phyloP scores from a whole-genome alignment of 2,113 vertebrate genomes.

The Oryzias woworae region DNA sequence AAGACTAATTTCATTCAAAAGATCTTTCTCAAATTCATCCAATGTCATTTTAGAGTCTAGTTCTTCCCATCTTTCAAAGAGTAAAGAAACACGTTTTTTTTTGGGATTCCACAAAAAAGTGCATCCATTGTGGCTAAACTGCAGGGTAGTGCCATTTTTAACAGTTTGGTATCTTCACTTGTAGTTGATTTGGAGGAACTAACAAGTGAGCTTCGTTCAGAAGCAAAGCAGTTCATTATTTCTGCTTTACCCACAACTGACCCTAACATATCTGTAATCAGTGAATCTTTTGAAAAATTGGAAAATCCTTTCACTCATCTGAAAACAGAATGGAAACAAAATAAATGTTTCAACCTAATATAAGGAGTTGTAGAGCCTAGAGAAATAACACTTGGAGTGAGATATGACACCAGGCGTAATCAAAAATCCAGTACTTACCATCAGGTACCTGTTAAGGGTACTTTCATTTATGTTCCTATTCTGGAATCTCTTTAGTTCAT shows the following conservation, averaged over 20 bases:
- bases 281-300: not conserved
- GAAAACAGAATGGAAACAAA: not conserved
- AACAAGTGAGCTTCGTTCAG: not conserved
- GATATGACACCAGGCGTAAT: not conserved
- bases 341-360: not conserved
- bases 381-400: not conserved
- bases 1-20: slow-evolving; percentile 1
- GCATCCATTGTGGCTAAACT: too few species aligned
- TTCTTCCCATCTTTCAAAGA: slow-evolving; percentile 5
- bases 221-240: not conserved
- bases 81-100: too few species aligned
- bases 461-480: not conserved
- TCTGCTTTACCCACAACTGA: not conserved
- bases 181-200: too few species aligned
- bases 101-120: not conserved
- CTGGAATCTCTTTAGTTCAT: slow-evolving; percentile 13
- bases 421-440: slow-evolving; percentile 11
- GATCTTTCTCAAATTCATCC: not conserved
- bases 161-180: too few species aligned
- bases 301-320: not conserved
- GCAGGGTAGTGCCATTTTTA: too few species aligned
- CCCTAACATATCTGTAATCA: not conserved
- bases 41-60: not conserved
- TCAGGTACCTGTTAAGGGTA: not conserved
- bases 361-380: not conserved